These are phyloP conservation scores for Resseliella maxima DNA, from an alignment of 2,888 invertebrate genomes.

Conservation along the genomic window DNA sequence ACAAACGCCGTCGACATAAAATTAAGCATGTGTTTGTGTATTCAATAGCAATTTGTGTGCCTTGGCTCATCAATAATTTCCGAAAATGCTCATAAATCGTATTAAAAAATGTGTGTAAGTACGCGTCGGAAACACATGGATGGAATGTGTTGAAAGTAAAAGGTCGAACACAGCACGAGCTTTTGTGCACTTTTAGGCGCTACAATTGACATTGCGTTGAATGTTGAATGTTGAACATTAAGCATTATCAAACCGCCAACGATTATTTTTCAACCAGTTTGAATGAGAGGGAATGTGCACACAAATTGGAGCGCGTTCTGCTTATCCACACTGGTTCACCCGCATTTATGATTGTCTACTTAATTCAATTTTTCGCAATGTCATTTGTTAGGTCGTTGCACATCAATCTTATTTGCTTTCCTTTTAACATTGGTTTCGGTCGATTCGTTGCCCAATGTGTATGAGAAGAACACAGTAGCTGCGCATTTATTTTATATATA, in stretches of 20 bases:
- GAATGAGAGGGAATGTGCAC: background rate
- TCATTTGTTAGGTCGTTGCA: conserved; percentile 54
- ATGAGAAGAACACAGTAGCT: background rate
- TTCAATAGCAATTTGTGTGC: conserved; percentile 48
- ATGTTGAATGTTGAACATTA: conserved; percentile 3
- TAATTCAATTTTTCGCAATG: conserved; percentile 55
- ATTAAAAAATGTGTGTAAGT: background rate
- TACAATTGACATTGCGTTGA: background rate
- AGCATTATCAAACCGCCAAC: background rate
- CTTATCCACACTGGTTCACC: background rate
- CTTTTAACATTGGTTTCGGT: background rate
- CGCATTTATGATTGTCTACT: conserved; percentile 53
- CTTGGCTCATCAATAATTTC: conserved; percentile 34
- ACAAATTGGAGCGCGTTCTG: background rate
- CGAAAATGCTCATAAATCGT: background rate
- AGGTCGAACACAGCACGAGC: conserved; percentile 15
- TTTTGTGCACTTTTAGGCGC: background rate
- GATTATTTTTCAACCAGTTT: background rate
- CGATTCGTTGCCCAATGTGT: background rate
- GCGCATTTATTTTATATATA: conserved; percentile 16
- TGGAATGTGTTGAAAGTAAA: conserved; percentile 37
- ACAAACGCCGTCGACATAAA: background rate
- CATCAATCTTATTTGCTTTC: conserved; percentile 53
- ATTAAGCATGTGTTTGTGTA: conserved; percentile 7
- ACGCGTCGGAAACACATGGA: conserved; percentile 37